These are phyloP conservation scores for Lordiphosa fenestrarum DNA, from an alignment of 2,888 invertebrate species.

Conservation along the genomic window DNA sequence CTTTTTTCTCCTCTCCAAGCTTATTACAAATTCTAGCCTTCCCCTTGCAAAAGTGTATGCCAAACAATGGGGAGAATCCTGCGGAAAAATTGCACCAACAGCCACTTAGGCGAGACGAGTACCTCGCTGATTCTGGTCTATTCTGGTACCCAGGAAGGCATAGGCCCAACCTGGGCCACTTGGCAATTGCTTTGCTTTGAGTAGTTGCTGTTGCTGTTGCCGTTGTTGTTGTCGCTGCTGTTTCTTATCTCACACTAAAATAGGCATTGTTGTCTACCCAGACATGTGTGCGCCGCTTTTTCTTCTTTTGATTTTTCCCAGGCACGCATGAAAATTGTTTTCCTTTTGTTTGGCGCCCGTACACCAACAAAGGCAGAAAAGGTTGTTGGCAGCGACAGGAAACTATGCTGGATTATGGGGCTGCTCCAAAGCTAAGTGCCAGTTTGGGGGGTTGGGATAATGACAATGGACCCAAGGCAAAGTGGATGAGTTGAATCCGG, in stretches of 20 bases:
- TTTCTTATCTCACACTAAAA: slow-evolving; percentile 58
- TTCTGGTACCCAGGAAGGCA: slow-evolving; percentile 11
- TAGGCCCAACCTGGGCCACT: slow-evolving; percentile 44
- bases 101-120: slow-evolving; percentile 63
- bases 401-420: slow-evolving; percentile 67
- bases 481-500: slow-evolving; percentile 2
- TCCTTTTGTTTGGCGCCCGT: slow-evolving; percentile 59
- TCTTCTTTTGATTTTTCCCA: slow-evolving; percentile 62
- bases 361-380: slow-evolving; percentile 44
- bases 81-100: slow-evolving; percentile 32
- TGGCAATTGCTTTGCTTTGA: slow-evolving; percentile 65
- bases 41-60: slow-evolving; percentile 13
- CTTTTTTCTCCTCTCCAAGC: background rate
- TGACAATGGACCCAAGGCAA: slow-evolving; percentile 46
- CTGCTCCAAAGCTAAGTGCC: slow-evolving; percentile 36
- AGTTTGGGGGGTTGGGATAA: slow-evolving; percentile 29
- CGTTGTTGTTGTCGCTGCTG: slow-evolving; percentile 38
- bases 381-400: slow-evolving; percentile 67
- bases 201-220: slow-evolving; percentile 19
- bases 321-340: slow-evolving; percentile 74
- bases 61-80: slow-evolving; percentile 2
- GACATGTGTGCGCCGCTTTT: slow-evolving; percentile 20
- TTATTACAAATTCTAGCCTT: no score
- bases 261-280: slow-evolving; percentile 59
- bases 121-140: slow-evolving; percentile 23